Percentiles rank a stretch among this genome's conserved stretches.
phyloP scores from a whole-genome alignment of 2,888 invertebrate species.

The Desoria tigrina region DNA sequence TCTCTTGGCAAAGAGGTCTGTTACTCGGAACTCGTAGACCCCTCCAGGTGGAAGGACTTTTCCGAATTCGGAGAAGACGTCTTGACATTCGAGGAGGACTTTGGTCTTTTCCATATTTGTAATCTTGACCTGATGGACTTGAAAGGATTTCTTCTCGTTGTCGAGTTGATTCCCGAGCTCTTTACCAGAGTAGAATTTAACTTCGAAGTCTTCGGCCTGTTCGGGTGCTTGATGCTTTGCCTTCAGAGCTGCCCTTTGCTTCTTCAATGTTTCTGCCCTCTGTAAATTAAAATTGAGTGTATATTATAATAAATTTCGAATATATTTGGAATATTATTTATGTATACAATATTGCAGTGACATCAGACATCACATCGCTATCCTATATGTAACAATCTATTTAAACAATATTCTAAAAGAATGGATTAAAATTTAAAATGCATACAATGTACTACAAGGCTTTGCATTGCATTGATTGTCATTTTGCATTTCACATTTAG shows the following conservation, averaged over 20 bases:
- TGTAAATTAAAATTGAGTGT: constrained; percentile 10
- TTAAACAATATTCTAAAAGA: too few relatives aligned
- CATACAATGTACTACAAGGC: too few relatives aligned
- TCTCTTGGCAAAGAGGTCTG: constrained; percentile 47
- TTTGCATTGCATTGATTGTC: too few relatives aligned
- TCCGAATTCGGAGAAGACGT: constrained; percentile 48
- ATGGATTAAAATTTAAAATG: too few relatives aligned
- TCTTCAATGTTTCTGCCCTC: constrained; percentile 12
- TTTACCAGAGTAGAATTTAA: constrained; percentile 51
- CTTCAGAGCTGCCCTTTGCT: constrained; percentile 6
- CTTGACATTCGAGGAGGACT: constrained; percentile 43
- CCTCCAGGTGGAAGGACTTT: constrained; percentile 41
- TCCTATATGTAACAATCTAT: too few relatives aligned
- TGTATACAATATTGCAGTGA: too few relatives aligned
- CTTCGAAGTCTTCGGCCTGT: constrained; percentile 39
- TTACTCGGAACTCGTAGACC: constrained; percentile 44
- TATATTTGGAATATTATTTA: too few relatives aligned
- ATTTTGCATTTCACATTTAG: too few relatives aligned
- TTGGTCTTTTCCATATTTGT: constrained; percentile 41
- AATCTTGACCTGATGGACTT: constrained; percentile 43
- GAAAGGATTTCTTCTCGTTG: constrained; percentile 42
- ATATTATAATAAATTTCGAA: too few relatives aligned
- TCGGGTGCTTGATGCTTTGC: neutral
- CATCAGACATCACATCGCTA: too few relatives aligned
- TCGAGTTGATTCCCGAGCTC: constrained; percentile 44